These are phyloP conservation scores for Folsomia candida DNA, from an alignment of 2,888 invertebrate species.

Conservation along the genomic window DNA sequence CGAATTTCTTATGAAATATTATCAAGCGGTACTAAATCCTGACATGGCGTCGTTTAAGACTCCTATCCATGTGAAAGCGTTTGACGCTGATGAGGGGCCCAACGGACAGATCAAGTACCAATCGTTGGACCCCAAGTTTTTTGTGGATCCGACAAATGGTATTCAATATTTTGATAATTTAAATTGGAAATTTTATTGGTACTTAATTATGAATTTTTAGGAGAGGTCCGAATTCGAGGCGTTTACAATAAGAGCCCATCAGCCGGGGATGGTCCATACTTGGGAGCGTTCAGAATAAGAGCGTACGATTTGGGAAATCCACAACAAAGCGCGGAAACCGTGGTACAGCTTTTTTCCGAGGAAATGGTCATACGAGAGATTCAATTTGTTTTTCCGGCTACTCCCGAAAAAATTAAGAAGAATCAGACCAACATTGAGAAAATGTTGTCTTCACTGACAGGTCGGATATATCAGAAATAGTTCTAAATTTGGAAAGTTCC, in stretches of 20 bases:
- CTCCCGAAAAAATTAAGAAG: constrained; percentile 63
- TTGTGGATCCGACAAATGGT: constrained; percentile 35
- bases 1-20: constrained; percentile 72
- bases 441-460: constrained; percentile 73
- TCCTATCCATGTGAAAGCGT: constrained; percentile 68
- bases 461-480: too few relatives aligned
- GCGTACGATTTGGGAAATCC: constrained; percentile 63
- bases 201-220: constrained; percentile 26
- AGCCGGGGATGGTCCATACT: constrained; percentile 41
- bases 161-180: too few relatives aligned
- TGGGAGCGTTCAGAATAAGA: constrained; percentile 41
- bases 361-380: constrained; percentile 73
- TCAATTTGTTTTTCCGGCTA: constrained; percentile 71
- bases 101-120: constrained; percentile 45
- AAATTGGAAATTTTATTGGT: too few relatives aligned
- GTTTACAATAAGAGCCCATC: constrained; percentile 32
- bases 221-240: constrained; percentile 42
- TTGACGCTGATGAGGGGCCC: constrained; percentile 41
- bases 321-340: constrained; percentile 68
- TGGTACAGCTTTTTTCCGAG: constrained; percentile 74
- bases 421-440: constrained; percentile 72
- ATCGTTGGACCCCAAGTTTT: constrained; percentile 39
- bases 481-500: not conserved
- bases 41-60: constrained; percentile 73
- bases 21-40: constrained; percentile 75